These are phyloP conservation scores for Tympanoctomys barrerae DNA, from an alignment of 2,797 vertebrate species.

Conservation along the genomic window DNA sequence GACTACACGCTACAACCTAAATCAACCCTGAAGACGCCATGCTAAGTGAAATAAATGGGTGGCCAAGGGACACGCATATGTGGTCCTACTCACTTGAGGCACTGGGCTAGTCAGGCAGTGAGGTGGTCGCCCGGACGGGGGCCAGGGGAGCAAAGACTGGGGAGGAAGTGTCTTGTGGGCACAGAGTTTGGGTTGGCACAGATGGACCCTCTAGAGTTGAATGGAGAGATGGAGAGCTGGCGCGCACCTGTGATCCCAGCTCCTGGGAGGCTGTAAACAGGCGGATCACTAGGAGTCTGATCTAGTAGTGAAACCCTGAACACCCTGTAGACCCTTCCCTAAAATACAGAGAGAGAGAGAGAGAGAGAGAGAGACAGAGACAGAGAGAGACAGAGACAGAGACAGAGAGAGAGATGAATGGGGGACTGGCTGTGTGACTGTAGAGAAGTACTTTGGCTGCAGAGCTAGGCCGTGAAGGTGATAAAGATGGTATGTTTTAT, in stretches of 20 bases:
- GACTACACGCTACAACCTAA: background rate
- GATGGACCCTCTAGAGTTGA: background rate
- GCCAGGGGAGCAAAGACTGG: background rate
- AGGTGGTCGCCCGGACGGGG: background rate
- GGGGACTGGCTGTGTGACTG: background rate
- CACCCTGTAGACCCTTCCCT: no score
- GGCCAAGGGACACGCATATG: conserved; percentile 1
- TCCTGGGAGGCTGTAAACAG: no score
- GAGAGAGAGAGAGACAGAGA: no score
- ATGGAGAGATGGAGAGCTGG: no score
- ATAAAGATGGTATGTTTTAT: background rate
- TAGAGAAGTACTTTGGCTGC: background rate
- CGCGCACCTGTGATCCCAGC: no score
- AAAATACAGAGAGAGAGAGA: no score
- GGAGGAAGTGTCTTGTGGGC: background rate
- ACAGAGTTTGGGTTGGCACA: background rate
- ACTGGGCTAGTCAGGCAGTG: background rate
- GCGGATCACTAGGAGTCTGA: no score
- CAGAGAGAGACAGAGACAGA: no score
- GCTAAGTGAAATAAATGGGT: background rate
- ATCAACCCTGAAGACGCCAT: background rate
- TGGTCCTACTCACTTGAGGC: background rate
- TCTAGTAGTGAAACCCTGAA: no score
- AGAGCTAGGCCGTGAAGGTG: background rate
- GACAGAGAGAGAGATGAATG: no score